Evolutionary conservation across 2,888 invertebrate genomes (phyloP), one percentile per base, ranked within the genome.

Genomic region (Agapetus fuscipes): DNA sequence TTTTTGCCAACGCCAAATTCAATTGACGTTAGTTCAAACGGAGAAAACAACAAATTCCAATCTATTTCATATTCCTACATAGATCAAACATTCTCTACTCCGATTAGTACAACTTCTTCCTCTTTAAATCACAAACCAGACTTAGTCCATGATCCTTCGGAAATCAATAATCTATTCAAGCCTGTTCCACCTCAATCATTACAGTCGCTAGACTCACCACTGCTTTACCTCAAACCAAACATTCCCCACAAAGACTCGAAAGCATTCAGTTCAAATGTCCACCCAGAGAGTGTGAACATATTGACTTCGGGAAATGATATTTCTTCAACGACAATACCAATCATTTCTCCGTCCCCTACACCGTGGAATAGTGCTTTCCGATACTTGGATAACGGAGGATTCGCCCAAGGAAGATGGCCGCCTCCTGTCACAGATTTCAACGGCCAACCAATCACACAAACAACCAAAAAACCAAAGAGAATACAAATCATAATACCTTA

Each of bases 401-500:
- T 13, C 15, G 44, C 42, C 5, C 41, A 38, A 17, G 48, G 45
- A 16, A 48, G 35, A 38, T 49, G 48, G 46, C 39, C 44, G n/a
- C 43, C 43, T 14, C 42, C 44, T 3, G 11, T 16, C n/a, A 30
- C 32, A n/a, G 40, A 37, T 32, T 34, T 31, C 3, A 35, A 28
- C 7, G 37, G 26, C 14, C 36, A 39, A 29, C 17, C n/a, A 6
- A 11, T 36, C 10, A 17, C 25, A 15, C 26, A 12, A 12, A 34
- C 37, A 27, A 56, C 56, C 1, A 72, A 72, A 51, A 69, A 70
- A 51, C 69, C 74, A 4, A 78, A 80, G 56, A 71, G 80, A 56
- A 74, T 82, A 5, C 87, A 87, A 62, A 83, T 87, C 37, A 83
- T 88, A 37, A 80, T 88, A 42, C 88, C 88, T 0, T 87, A 87